Evolutionary conservation across 2,797 vertebrate genomes (phyloP), one percentile per base, ranked within the genome.

Genomic region (Ficedula albicollis): DNA sequence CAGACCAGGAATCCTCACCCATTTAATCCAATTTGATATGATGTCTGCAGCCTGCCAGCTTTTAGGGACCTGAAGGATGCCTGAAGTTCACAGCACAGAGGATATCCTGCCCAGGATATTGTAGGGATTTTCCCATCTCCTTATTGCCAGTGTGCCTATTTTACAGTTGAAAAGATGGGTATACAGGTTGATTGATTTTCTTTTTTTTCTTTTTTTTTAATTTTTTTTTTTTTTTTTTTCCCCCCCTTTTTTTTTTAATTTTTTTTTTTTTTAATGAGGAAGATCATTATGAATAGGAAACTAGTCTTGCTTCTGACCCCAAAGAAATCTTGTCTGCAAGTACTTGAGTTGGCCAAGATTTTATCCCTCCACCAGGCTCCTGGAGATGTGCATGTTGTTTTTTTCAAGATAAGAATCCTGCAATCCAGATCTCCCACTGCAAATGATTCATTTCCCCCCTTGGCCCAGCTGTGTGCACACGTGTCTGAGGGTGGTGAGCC

Each of bases 371-470:
- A 13, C 39, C 30, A 75, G 62, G 54, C 22, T 84, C 51, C 52
- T 84, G 90, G 87, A 95, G 93, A 94, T 78, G 69, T 73, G 62
- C 74, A 78, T 1, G 21, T 30, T 59, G 13, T 55, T 54, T 55
- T 81, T 74, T 75, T 51, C 82, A 79, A 89, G 82, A 81, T 79
- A 91, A 95, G 82, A 92, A 89, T 84, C 63, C 84, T 81, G 67
- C 67, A 88, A 17, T 84, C 30, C 13, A 41, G 69, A 76, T 92
- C 62, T 88, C 46, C 46, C 48, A 15, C 52, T 59, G 76, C 55
- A 91, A 77, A 51, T 89, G 92, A 92, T 95, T 95, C 58, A 93
- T 74, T 97, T 96, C 87, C 79, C 81, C 73, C 87, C 91, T n/a
- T 94, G 95, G 74, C 86, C 59, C 0, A 0, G 30, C 76, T 70